These are phyloP conservation scores for Eulemur coronatus DNA, from an alignment of 2,797 vertebrate genomes.

Conservation along the genomic window DNA sequence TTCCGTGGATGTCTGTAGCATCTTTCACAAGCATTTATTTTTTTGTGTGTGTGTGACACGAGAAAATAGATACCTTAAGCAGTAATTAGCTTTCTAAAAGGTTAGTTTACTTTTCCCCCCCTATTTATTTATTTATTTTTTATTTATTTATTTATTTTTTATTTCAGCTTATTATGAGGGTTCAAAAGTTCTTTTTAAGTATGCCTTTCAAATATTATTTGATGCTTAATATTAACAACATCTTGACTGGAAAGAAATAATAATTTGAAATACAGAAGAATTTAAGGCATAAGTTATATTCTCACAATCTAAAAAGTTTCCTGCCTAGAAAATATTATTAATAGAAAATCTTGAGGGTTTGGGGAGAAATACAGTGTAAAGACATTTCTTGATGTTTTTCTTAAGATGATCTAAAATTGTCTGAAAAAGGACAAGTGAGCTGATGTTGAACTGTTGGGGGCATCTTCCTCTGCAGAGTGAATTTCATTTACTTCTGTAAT, in stretches of 20 bases:
- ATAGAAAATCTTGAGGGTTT: not conserved
- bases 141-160: too few relatives aligned
- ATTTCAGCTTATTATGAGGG: too few relatives aligned
- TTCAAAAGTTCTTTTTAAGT: not conserved
- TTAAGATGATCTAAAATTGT: not conserved
- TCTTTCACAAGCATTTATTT: not conserved
- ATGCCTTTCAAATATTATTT: constrained; percentile 1
- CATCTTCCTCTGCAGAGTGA: not conserved
- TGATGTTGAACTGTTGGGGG: not conserved
- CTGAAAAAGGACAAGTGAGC: not conserved
- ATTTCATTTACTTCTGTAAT: not conserved
- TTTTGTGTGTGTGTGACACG: not conserved
- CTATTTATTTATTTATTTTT: too few relatives aligned
- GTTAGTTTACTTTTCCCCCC: not conserved
- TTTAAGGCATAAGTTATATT: not conserved
- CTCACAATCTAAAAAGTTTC: not conserved
- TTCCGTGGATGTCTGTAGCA: not conserved
- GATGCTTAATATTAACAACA: not conserved
- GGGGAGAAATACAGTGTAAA: not conserved
- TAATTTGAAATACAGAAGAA: constrained; percentile 18
- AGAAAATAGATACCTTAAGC: not conserved
- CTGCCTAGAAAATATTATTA: not conserved
- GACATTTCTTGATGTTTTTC: not conserved
- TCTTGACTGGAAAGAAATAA: constrained; percentile 5
- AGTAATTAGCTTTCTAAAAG: not conserved